Conservation (phyloP, 2,888 invertebrate genomes). For the Strigamia transsilvanica region DNA sequence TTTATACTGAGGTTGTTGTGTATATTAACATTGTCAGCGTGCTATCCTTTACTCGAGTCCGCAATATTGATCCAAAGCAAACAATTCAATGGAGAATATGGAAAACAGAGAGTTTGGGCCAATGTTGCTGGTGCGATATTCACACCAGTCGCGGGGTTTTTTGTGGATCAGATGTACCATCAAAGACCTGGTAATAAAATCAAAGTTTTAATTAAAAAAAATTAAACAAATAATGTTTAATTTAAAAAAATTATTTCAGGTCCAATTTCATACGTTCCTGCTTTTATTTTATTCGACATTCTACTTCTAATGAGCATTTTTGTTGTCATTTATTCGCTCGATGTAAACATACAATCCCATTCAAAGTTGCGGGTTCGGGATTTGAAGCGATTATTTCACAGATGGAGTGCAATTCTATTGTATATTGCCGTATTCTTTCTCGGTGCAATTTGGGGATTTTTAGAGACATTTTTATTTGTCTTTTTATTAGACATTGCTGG, state of each 20-base stretch:
- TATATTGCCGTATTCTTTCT: slow-evolving; percentile 81
- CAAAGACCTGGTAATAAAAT: neutral
- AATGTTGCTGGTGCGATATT: slow-evolving; percentile 63
- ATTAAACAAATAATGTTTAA: neutral
- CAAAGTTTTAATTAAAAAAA: neutral
- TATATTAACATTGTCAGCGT: slow-evolving; percentile 81
- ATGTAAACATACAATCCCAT: neutral
- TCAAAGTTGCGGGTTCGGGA: neutral
- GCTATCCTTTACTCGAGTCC: slow-evolving; percentile 89
- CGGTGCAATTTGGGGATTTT: slow-evolving; percentile 88
- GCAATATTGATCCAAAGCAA: slow-evolving; percentile 86
- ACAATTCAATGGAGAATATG: slow-evolving; percentile 70
- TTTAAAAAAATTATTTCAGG: slow-evolving; percentile 66
- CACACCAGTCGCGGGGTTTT: slow-evolving; percentile 55
- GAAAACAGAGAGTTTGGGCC: slow-evolving; percentile 64
- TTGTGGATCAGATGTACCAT: neutral
- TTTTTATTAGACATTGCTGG: slow-evolving; percentile 80
- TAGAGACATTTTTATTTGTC: slow-evolving; percentile 86
- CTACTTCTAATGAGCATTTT: slow-evolving; percentile 77
- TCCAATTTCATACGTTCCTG: slow-evolving; percentile 83
- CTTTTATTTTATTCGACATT: slow-evolving; percentile 83
- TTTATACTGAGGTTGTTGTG: slow-evolving; percentile 81
- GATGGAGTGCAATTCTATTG: slow-evolving; percentile 82
- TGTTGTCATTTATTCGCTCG: slow-evolving; percentile 76
- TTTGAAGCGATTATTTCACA: slow-evolving; percentile 73